Evolutionary conservation across 2,888 invertebrate species (phyloP).

Genomic region (Cremastobaeus sp.): DNA sequence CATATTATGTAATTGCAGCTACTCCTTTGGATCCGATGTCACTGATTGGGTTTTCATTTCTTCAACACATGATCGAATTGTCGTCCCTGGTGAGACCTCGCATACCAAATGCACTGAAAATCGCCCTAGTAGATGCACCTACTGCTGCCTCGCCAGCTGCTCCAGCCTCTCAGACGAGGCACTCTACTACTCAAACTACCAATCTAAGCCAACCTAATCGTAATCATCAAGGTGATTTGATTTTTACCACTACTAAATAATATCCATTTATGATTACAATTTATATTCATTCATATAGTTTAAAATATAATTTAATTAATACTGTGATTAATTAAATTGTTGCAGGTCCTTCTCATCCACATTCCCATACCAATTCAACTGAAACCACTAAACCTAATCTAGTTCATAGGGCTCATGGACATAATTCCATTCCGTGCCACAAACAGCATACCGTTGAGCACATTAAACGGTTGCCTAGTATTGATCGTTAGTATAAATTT

Average conservation of each 20-base stretch:
- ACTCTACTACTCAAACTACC: conserved; percentile 76
- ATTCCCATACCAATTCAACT: conserved; percentile 68
- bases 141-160: conserved; percentile 9
- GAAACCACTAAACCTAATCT: conserved; percentile 68
- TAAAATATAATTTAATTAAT: background rate
- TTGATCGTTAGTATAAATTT: conserved; percentile 74
- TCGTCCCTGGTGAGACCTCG: conserved; percentile 58
- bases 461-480: conserved; percentile 75
- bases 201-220: conserved; percentile 68
- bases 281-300: conserved; percentile 2
- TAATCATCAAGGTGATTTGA: conserved; percentile 66
- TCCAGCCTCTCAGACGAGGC: conserved; percentile 73
- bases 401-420: conserved; percentile 69
- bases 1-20: conserved; percentile 19
- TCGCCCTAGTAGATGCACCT: background rate
- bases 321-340: conserved; percentile 29
- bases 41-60: conserved; percentile 60
- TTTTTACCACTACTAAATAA: no score
- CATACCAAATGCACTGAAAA: conserved; percentile 16
- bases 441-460: conserved; percentile 75
- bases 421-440: conserved; percentile 72
- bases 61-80: conserved; percentile 60
- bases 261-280: background rate
- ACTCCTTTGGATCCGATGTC: conserved; percentile 57
- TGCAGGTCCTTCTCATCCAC: conserved; percentile 70